Evolutionary conservation across 2,797 vertebrate genomes (phyloP), one percentile per base, ranked within the genome.

Genomic region (Knipowitschia caucasica): DNA sequence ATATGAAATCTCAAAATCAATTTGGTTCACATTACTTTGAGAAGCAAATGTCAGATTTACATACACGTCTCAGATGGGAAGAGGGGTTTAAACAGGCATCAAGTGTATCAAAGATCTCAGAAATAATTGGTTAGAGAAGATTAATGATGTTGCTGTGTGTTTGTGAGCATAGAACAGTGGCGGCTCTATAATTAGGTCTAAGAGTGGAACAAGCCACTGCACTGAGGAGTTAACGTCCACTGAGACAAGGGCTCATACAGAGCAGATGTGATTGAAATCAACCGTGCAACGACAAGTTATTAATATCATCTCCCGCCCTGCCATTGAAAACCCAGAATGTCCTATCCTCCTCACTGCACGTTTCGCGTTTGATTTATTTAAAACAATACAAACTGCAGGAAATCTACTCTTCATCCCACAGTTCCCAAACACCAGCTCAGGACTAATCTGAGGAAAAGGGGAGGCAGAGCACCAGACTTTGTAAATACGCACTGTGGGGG

Each of bases 1-100:
- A 8, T 46, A 46, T 71, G 69, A 58, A 67, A 64, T 64, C 62
- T 71, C 56, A n/a, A 67, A 71, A 75, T 85, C 77, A 55, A 79
- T 81, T 56, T 56, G 46, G 36, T 23, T 4, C 59, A 52, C 44
- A 45, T 62, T 42, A 50, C 45, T 67, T 62, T 59, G 27, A 80
- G 60, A 64, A 43, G 75, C 60, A 73, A 84, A 84, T 78, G 74
- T 77, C 77, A 84, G 4, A 73, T 83, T 77, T 69, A 50, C 72
- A 69, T 69, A 45, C 18, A 14, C 50, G 20, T 49, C 80, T 73
- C 54, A 0, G 14, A 77, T 7, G 64, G 69, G 71, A 49, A 7
- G 57, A 62, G 56, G 50, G 2, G 23, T 52, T 52, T 67, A 62
- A 60, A 66, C 11, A 42, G 1, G 39, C 57, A 62, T 57, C 43